These are phyloP conservation scores for Boleophthalmus pectinirostris DNA, from an alignment of 2,113 vertebrate species.

Conservation along the genomic window DNA sequence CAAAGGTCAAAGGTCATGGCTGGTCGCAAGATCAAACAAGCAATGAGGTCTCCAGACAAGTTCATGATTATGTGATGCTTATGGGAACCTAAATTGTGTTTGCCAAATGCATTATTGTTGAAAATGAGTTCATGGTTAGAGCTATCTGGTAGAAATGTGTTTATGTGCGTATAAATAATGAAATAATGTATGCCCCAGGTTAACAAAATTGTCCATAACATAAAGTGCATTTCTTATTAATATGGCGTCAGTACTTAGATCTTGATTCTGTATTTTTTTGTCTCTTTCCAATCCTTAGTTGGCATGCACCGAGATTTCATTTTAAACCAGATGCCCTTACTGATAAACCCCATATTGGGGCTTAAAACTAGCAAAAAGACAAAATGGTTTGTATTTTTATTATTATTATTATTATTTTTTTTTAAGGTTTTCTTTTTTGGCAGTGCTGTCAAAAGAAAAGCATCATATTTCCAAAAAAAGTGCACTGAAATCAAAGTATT, in stretches of 20 bases:
- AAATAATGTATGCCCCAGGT: background rate
- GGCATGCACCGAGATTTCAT: background rate
- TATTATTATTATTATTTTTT: background rate
- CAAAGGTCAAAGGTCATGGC: conserved; percentile 50
- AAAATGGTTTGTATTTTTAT: no score
- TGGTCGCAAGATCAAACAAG: conserved; percentile 37
- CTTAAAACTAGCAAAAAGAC: no score
- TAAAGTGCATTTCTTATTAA: background rate
- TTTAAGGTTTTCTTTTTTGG: background rate
- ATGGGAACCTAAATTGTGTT: background rate
- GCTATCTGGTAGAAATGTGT: background rate
- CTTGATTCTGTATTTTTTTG: background rate
- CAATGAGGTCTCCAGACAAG: conserved; percentile 33
- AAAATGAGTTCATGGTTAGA: background rate
- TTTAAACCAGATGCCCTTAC: background rate
- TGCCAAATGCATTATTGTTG: background rate
- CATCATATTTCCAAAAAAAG: background rate
- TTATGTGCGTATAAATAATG: background rate
- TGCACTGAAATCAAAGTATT: background rate
- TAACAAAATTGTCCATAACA: background rate
- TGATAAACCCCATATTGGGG: background rate
- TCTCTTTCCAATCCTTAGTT: background rate
- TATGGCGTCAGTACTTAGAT: background rate
- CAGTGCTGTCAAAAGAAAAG: background rate
- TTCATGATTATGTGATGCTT: conserved; percentile 2